Evolutionary conservation across 1,140 invertebrate species (phyloP).

Genomic region (Choristoneura fumiferana): DNA sequence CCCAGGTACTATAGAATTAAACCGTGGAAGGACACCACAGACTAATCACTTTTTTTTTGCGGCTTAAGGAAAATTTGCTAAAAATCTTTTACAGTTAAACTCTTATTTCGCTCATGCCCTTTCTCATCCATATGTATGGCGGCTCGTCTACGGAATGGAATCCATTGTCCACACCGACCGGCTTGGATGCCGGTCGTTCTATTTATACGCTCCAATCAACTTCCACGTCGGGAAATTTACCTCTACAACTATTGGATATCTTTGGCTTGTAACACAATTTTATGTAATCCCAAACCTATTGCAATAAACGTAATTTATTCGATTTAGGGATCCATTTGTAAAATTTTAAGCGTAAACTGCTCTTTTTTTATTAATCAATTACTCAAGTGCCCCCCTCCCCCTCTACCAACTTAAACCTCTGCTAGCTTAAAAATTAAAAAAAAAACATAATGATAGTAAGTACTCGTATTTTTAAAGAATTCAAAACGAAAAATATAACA

Average conservation of each 20-base stretch:
- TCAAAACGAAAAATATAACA: too few relatives aligned
- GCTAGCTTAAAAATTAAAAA: too few relatives aligned
- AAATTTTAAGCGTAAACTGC: too few relatives aligned
- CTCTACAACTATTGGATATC: conserved; percentile 28
- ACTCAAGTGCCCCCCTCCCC: too few relatives aligned
- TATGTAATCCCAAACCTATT: conserved; percentile 4
- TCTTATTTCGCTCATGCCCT: conserved; percentile 36
- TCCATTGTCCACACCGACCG: conserved; percentile 63
- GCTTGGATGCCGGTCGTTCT: conserved; percentile 43
- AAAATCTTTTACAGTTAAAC: conserved; percentile 2
- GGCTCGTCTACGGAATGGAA: conserved; percentile 69
- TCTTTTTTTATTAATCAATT: too few relatives aligned
- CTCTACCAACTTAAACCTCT: too few relatives aligned
- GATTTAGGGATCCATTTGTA: too few relatives aligned
- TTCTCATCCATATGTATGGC: conserved; percentile 72
- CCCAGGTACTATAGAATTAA: too few relatives aligned
- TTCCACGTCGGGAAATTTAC: conserved; percentile 43
- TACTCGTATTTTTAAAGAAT: too few relatives aligned
- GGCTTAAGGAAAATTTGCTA: background rate
- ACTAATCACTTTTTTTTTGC: too few relatives aligned
- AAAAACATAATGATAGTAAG: too few relatives aligned
- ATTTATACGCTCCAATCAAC: conserved; percentile 67
- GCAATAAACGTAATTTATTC: conserved; percentile 2
- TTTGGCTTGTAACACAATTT: background rate
- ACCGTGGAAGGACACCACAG: too few relatives aligned